These are phyloP conservation scores for Spisula subtruncata DNA, from an alignment of 2,888 invertebrate genomes.

Conservation along the genomic window DNA sequence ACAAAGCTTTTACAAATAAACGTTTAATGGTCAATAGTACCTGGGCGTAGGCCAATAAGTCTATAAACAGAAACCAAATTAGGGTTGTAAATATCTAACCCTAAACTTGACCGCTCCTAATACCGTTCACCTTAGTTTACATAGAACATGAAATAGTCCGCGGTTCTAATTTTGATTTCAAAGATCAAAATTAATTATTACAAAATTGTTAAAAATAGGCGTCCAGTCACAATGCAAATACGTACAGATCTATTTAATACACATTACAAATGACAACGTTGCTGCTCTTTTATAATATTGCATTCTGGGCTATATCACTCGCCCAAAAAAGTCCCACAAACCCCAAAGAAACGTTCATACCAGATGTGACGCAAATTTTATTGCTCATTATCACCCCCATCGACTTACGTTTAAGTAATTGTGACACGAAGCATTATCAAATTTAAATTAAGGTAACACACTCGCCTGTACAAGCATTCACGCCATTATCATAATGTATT, in stretches of 20 bases:
- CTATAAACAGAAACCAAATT: background rate
- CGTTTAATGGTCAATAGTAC: constrained; percentile 13
- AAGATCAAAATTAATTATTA: background rate
- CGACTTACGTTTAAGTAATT: background rate
- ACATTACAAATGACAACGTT: background rate
- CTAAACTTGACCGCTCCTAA: constrained; percentile 8
- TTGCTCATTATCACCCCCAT: background rate
- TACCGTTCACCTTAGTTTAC: background rate
- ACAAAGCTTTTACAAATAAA: background rate
- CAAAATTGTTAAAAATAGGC: background rate
- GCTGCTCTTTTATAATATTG: background rate
- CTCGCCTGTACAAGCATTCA: background rate
- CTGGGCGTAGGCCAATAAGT: constrained; percentile 18
- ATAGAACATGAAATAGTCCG: background rate
- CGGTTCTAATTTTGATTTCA: constrained; percentile 7
- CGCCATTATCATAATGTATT: background rate
- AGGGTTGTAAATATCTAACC: background rate
- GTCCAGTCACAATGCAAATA: background rate
- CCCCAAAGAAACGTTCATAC: background rate
- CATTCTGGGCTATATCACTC: background rate
- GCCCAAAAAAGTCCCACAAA: background rate
- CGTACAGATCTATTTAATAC: background rate
- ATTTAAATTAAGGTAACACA: background rate
- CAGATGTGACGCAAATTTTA: background rate
- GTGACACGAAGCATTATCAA: background rate